A percentile compares a stretch with the other conserved stretches of the same genome.
phyloP scores from a whole-genome alignment of 2,888 invertebrate genomes.

The Cephalotes varians region DNA sequence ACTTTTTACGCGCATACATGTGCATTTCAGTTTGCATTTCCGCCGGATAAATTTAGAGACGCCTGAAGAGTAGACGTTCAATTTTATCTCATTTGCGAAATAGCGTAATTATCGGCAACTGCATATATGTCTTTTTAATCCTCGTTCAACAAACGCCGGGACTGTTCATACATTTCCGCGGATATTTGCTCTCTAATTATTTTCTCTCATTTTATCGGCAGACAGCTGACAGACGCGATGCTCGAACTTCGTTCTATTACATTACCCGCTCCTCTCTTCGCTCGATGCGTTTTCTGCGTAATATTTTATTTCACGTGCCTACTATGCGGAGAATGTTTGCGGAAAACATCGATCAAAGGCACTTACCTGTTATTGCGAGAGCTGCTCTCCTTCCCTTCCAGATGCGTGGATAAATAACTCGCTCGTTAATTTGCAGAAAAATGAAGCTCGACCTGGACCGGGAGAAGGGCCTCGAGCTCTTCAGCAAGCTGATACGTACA shows the following conservation, averaged over 20 bases:
- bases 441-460: constrained; percentile 88
- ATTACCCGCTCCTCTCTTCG: background rate
- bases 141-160: background rate
- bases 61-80: background rate
- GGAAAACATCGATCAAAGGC: background rate
- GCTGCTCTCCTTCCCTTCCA: background rate
- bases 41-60: background rate
- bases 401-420: background rate
- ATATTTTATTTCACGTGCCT: background rate
- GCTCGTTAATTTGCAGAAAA: constrained; percentile 79
- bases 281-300: background rate
- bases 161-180: background rate
- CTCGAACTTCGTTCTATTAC: background rate
- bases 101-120: background rate
- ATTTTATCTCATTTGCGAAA: constrained; percentile 1
- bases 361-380: background rate
- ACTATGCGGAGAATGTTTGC: background rate
- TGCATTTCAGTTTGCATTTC: background rate
- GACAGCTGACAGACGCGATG: constrained; percentile 4
- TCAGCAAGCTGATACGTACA: constrained; percentile 94
- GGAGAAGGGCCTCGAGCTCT: constrained; percentile 90
- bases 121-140: background rate
- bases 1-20: background rate
- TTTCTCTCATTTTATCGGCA: background rate
- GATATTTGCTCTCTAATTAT: constrained; percentile 22